Percentiles rank a stretch among this genome's conserved stretches.
These are phyloP conservation scores for Xyliphius kryptos DNA, from an alignment of 2,113 vertebrate genomes.

Conservation along the genomic window DNA sequence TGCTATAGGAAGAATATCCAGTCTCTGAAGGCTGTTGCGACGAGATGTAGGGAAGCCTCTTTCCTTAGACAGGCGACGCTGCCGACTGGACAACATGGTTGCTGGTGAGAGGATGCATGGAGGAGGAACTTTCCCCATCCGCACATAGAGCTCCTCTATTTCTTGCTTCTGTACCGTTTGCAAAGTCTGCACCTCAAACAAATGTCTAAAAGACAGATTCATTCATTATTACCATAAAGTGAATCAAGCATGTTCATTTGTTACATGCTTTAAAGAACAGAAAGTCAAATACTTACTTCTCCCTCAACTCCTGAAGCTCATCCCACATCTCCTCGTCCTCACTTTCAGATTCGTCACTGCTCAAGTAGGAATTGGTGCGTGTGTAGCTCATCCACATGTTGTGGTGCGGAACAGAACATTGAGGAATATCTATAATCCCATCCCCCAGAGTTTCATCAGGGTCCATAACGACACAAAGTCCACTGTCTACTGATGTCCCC, in stretches of 20 bases:
- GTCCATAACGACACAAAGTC: conserved; percentile 54
- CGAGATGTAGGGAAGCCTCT: conserved; percentile 76
- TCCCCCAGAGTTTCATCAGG: conserved; percentile 57
- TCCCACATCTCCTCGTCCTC: conserved; percentile 85
- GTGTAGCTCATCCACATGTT: conserved; percentile 78
- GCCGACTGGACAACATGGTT: conserved; percentile 83
- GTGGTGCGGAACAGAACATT: conserved; percentile 61
- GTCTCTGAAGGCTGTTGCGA: conserved; percentile 87
- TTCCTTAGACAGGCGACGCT: conserved; percentile 87
- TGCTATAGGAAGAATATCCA: conserved; percentile 73
- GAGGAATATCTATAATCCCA: conserved; percentile 50
- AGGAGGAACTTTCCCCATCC: conserved; percentile 85
- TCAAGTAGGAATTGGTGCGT: conserved; percentile 69
- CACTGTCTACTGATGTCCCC: conserved; percentile 60
- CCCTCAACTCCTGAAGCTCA: conserved; percentile 83
- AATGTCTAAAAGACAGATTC: conserved; percentile 64
- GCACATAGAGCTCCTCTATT: conserved; percentile 85
- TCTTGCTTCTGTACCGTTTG: conserved; percentile 88
- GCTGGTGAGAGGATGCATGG: conserved; percentile 85
- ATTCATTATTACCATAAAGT: neutral
- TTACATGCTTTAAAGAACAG: neutral
- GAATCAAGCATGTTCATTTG: neutral
- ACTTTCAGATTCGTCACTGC: conserved; percentile 86
- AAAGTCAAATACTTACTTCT: conserved; percentile 70
- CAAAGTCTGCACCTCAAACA: conserved; percentile 81